These are phyloP conservation scores for Syritta pipiens DNA, from an alignment of 2,888 invertebrate genomes.

Conservation along the genomic window DNA sequence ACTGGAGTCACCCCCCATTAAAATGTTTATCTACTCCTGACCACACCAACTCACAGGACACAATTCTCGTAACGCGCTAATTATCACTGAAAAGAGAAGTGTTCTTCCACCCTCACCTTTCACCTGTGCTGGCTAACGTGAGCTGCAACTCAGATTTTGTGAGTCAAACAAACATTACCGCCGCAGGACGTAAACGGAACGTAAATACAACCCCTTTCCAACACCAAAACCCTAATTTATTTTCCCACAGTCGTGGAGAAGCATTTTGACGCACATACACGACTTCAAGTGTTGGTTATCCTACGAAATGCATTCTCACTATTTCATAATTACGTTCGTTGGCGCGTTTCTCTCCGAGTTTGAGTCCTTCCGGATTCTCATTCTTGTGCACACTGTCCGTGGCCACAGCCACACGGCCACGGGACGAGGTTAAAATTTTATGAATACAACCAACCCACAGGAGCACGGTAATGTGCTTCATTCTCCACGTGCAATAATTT, in stretches of 20 bases:
- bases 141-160: too few relatives aligned
- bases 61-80: too few relatives aligned
- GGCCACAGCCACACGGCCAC: not conserved
- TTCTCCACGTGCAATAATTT: not conserved
- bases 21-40: too few relatives aligned
- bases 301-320: constrained; percentile 64
- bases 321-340: constrained; percentile 59
- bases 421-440: constrained; percentile 8
- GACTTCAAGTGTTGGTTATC: constrained; percentile 45
- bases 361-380: constrained; percentile 29
- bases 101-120: too few relatives aligned
- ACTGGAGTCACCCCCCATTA: too few relatives aligned
- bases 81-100: too few relatives aligned
- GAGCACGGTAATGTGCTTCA: constrained; percentile 12
- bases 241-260: constrained; percentile 4
- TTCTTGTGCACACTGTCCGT: constrained; percentile 19
- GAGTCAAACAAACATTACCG: too few relatives aligned
- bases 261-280: constrained; percentile 1
- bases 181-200: too few relatives aligned
- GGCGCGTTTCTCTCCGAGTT: not conserved
- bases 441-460: constrained; percentile 35
- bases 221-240: constrained; percentile 47
- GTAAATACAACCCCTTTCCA: constrained; percentile 55
- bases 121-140: too few relatives aligned
- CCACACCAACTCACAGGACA: too few relatives aligned